Base-by-base conservation (phyloP, 2,888 invertebrate species). In the Eupeodes luniger region DNA sequence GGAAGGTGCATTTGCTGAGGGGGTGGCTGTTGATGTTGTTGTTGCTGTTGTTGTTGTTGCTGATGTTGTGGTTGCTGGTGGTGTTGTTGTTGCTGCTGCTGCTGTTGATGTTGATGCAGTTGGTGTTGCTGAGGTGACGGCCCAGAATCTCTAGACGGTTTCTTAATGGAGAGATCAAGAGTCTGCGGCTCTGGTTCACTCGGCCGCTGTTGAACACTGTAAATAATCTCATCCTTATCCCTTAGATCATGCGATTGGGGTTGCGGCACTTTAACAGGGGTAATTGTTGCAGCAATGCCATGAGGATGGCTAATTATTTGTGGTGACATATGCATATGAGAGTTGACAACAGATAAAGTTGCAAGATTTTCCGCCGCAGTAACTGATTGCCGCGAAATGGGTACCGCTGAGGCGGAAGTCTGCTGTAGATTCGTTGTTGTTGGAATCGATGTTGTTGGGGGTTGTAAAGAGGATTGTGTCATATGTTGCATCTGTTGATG, bases 141-240 rank as follows among this genome's bases (percentile, higher is more conserved):
- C 92, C 83, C 90, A 91, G 80, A 94, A 94, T 90, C 96, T 93
- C 93, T 91, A 5, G 92, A 91, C 3, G 96, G 96, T 90, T 96
- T 96, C 93, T 97, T 97, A 80, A 97, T 96, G 91, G 96, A 97
- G 89, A 97, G 94, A 91, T 97, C 97, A 0, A 97, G 94, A 0
- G 96, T 96, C 86, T 95, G 95, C 4, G 96, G 95, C 91, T 95
- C 96, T 1, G 95, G 94, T 49, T 95, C 94, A n/a, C 94, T 94
- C 90, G 95, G 94, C 90, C 91, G 90, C 61, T 88, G 90, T 49
- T 89, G 91, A 0, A 91, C 90, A 66, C 91, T 91, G 84, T 92
- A 93, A 6, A 93, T 93, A 14, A 92, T 92, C 92, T 94, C 89
- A 93, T 93, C 61, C 93, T 89, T 89, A 36, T 89, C 89, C 55